A percentile compares a stretch with the other conserved stretches of the same genome.
Conservation (phyloP, 2,113 vertebrate species). For the Otocyon megalotis region DNA sequence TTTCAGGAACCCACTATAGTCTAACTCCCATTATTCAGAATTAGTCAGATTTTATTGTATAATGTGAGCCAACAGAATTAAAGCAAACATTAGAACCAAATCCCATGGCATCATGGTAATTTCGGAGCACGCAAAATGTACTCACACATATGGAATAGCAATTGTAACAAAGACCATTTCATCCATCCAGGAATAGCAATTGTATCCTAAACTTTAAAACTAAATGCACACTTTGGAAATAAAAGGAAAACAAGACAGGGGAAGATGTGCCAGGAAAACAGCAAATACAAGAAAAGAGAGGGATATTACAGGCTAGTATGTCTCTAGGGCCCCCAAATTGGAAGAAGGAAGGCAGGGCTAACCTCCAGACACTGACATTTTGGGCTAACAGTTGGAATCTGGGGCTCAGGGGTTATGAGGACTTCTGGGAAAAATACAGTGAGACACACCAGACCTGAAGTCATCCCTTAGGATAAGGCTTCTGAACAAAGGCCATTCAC, state of each 20-base stretch:
- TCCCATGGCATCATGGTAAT: not conserved
- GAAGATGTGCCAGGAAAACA: not conserved
- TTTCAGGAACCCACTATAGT: slow-evolving; percentile 17
- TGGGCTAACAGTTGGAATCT: not conserved
- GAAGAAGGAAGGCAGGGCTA: not conserved
- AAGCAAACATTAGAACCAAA: slow-evolving; percentile 30
- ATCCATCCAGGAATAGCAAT: not conserved
- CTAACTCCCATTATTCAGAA: slow-evolving; percentile 65
- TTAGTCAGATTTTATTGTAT: slow-evolving; percentile 54
- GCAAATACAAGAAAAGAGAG: not conserved
- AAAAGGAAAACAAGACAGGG: not conserved
- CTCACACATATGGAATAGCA: not conserved
- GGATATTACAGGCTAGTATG: not conserved
- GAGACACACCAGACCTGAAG: not conserved
- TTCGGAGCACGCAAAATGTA: not conserved
- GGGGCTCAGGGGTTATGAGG: not conserved
- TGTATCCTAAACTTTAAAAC: not conserved
- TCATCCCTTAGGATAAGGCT: not conserved
- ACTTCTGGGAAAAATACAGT: not conserved
- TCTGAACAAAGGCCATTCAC: not conserved
- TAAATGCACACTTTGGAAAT: not conserved
- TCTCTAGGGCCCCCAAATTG: too few species aligned
- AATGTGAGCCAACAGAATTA: slow-evolving; percentile 51
- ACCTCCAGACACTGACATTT: not conserved
- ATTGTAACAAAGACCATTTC: not conserved